Evolutionary conservation across 2,113 vertebrate genomes (phyloP), one percentile per base, ranked within the genome.

Genomic region (Axis porcinus): DNA sequence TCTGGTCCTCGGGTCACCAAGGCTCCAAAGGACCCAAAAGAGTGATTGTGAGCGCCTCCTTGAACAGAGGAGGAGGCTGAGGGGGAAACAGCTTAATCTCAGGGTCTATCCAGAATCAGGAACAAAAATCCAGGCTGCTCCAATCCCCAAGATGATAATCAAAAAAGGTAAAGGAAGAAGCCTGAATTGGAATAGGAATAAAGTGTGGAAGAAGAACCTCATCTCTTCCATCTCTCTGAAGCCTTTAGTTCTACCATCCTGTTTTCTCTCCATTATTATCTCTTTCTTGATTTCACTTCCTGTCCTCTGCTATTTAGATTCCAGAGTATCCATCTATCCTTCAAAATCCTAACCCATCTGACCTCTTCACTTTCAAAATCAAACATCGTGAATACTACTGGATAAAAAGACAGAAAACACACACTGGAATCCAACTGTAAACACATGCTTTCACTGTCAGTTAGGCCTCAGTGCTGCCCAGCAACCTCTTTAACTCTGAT

Each of bases 321-420:
- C 3, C 58, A 87, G 10, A 45, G 2, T 64, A 43, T 74, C 67
- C 50, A 87, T 87, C 13, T 54, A 33, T 27, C 45, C 33, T 96
- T 86, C 67, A 97, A 87, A 96, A 89, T 87, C 12, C 57, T 52
- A 96, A 55, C 4, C 33, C 60, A 97, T 64, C 54, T 89, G 40
- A 92, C 21, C 57, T 62, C 52, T 95, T 91, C 12, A 28, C 76
- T 94, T 95, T 92, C 57, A 94, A 70, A 93, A 96, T 62, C 45
- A 89, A 97, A 97, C 47, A 15, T 95, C 43, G 92, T 94, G 7
- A 70, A 52, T 21, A 89, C 16, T 64, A 86, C 2, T 83, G 27
- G 45, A 92, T 84, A 78, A 89, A 96, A 88, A 96, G 45, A 58
- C 19, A 62, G 47, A 89, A 86, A 95, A 64, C 45, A 47, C 19